These are phyloP conservation scores for Erythrolamprus reginae DNA, from an alignment of 2,113 vertebrate genomes.

Conservation along the genomic window DNA sequence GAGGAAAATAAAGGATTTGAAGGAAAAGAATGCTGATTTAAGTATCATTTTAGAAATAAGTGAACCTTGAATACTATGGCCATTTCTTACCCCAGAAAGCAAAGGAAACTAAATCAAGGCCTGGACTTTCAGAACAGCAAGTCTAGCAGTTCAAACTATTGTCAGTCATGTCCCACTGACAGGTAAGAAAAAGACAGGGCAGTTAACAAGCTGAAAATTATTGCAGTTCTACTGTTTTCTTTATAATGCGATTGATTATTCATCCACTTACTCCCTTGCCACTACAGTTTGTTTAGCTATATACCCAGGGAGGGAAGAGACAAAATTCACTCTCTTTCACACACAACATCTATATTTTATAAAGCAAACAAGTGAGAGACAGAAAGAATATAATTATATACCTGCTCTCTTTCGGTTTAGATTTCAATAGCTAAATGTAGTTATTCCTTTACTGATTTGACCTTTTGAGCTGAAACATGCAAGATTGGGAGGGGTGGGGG, in stretches of 20 bases:
- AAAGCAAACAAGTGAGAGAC: neutral
- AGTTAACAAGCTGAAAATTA: neutral
- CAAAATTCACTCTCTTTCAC: neutral
- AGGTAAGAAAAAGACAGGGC: neutral
- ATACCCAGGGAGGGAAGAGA: neutral
- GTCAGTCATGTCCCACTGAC: neutral
- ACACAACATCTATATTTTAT: neutral
- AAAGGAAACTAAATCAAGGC: neutral
- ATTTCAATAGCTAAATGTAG: neutral
- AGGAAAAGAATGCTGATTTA: neutral
- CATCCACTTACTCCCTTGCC: neutral
- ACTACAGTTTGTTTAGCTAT: neutral
- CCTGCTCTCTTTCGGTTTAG: neutral
- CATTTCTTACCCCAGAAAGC: neutral
- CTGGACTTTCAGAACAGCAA: neutral
- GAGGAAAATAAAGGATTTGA: neutral
- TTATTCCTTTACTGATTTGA: neutral
- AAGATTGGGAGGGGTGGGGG: no score
- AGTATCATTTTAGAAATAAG: slow-evolving; percentile 2
- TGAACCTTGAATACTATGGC: neutral
- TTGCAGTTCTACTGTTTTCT: neutral
- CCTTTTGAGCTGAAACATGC: neutral
- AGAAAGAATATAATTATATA: neutral
- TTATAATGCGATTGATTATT: neutral
- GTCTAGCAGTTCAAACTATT: neutral